Conservation (phyloP, 2,797 vertebrate genomes). For the Mus minutoides region DNA sequence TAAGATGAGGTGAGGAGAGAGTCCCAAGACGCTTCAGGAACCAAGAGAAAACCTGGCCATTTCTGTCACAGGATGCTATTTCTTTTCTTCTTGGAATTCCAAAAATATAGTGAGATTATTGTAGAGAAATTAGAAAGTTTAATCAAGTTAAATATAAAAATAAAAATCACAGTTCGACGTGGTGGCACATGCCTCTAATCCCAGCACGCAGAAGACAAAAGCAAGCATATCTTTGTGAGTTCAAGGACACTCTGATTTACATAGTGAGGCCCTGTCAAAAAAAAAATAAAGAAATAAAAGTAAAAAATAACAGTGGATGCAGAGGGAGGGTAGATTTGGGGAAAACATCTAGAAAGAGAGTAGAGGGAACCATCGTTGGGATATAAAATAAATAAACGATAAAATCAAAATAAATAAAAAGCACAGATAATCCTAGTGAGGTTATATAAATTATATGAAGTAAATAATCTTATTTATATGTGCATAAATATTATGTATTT, state of each 20-base stretch:
- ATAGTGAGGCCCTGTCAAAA: background rate
- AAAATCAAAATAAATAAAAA: constrained; percentile 54
- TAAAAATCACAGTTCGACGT: constrained; percentile 25
- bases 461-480: background rate
- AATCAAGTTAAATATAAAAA: constrained; percentile 20
- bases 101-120: background rate
- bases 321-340: background rate
- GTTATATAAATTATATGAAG: background rate
- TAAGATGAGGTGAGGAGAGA: background rate
- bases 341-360: background rate
- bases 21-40: background rate
- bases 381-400: background rate
- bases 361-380: background rate
- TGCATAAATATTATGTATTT: background rate
- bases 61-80: background rate
- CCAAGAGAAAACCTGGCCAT: background rate
- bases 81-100: background rate
- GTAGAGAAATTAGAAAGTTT: background rate
- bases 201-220: background rate
- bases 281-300: background rate
- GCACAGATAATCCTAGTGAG: background rate
- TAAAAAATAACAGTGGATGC: background rate
- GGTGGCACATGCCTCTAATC: background rate
- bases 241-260: background rate
- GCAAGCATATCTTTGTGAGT: background rate